These are phyloP conservation scores for Pempheris klunzingeri DNA, from an alignment of 2,797 vertebrate species.

Conservation along the genomic window DNA sequence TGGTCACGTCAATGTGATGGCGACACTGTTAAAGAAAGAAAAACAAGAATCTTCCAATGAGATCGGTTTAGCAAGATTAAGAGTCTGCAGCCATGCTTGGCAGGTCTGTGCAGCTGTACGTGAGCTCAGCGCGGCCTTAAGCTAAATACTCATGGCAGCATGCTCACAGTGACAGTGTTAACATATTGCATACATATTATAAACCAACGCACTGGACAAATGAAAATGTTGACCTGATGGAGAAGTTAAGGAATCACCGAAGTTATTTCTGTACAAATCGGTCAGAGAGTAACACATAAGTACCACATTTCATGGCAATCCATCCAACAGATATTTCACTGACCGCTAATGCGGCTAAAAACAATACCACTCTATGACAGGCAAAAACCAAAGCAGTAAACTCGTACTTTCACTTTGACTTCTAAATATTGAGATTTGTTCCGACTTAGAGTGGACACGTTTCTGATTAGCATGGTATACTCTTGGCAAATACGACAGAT, in stretches of 20 bases:
- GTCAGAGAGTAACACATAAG: neutral
- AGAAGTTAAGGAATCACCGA: neutral
- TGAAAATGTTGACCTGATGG: neutral
- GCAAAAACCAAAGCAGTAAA: conserved; percentile 3
- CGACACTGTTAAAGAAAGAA: too few species aligned
- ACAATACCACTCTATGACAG: neutral
- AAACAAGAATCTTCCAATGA: too few species aligned
- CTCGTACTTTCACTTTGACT: conserved; percentile 1
- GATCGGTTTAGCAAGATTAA: neutral
- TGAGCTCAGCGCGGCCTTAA: neutral
- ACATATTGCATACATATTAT: neutral
- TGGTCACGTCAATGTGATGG: neutral
- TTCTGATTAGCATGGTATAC: conserved; percentile 45
- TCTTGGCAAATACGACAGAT: conserved; percentile 53
- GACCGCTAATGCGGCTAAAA: too few species aligned
- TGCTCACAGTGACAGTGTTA: neutral
- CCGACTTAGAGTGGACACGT: conserved; percentile 26
- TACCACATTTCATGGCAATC: neutral
- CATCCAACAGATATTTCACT: neutral
- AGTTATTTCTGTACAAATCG: neutral
- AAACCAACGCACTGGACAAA: neutral
- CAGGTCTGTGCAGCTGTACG: neutral
- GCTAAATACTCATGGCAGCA: neutral
- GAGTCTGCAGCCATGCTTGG: neutral
- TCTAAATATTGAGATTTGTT: conserved; percentile 31